These are phyloP conservation scores for Neodiprion virginianus DNA, from an alignment of 1,140 invertebrate species.

Conservation along the genomic window DNA sequence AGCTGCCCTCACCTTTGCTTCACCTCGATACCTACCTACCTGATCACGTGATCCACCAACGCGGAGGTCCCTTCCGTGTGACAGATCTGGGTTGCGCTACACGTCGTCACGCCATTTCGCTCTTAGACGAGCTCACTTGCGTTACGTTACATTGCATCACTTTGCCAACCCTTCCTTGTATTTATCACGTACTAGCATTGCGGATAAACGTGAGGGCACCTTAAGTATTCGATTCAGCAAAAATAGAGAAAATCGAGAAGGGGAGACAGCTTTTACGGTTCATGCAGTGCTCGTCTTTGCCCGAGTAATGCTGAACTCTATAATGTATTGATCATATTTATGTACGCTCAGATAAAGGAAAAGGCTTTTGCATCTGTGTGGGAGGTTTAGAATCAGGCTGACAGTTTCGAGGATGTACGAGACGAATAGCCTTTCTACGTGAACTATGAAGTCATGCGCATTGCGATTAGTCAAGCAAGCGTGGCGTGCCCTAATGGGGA, in stretches of 20 bases:
- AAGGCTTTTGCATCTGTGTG: not conserved
- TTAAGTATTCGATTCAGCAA: no score
- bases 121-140: no score
- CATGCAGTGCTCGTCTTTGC: no score
- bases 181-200: no score
- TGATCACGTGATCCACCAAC: conserved; percentile 34
- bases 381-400: conserved; percentile 54
- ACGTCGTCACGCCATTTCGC: not conserved
- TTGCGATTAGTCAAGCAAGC: conserved; percentile 56
- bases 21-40: conserved; percentile 10
- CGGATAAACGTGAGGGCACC: no score
- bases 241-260: no score
- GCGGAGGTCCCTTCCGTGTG: conserved; percentile 33
- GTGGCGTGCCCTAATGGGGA: conserved; percentile 56
- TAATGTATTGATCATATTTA: no score
- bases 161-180: no score
- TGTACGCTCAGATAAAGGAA: no score
- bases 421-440: conserved; percentile 58
- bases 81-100: conserved; percentile 53
- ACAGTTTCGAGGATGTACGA: conserved; percentile 56
- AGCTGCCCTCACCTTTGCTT: conserved; percentile 26
- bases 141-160: no score
- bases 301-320: no score
- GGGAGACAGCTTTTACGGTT: no score
- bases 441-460: conserved; percentile 52